Evolutionary conservation across 1,140 invertebrate genomes (phyloP).

Genomic region (Musca domestica): DNA sequence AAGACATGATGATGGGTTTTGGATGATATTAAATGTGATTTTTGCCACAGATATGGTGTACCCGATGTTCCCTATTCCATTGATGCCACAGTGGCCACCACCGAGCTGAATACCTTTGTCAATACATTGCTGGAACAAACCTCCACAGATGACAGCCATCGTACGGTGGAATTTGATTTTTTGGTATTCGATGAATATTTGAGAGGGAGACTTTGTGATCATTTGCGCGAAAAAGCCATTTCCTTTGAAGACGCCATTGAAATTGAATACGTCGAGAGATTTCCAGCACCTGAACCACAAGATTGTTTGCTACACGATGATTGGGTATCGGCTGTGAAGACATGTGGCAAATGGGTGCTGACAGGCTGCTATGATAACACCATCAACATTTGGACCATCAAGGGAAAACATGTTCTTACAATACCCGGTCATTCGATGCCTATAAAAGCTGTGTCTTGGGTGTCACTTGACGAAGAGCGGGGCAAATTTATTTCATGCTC

Average conservation of each 20-base stretch:
- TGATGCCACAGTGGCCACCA: conserved; percentile 64
- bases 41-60: conserved; percentile 72
- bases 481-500: conserved; percentile 83
- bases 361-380: conserved; percentile 95
- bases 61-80: conserved; percentile 82
- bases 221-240: conserved; percentile 66
- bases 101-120: conserved; percentile 75
- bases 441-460: conserved; percentile 85
- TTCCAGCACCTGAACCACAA: conserved; percentile 84
- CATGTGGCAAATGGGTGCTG: conserved; percentile 77
- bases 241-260: conserved; percentile 78
- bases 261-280: conserved; percentile 86
- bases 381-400: conserved; percentile 82
- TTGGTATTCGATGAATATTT: conserved; percentile 79
- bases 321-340: conserved; percentile 87
- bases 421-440: conserved; percentile 83
- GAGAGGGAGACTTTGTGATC: conserved; percentile 59
- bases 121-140: conserved; percentile 76
- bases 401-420: conserved; percentile 78
- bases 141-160: conserved; percentile 51
- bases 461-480: conserved; percentile 63
- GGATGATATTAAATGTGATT: not conserved
- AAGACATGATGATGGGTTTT: not conserved
- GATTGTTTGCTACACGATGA: conserved; percentile 92
- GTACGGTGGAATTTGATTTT: conserved; percentile 81